Percentiles rank a stretch among this genome's conserved stretches.
These are phyloP conservation scores for Hydrolagus affinis DNA, from an alignment of 2,113 vertebrate genomes.

Conservation along the genomic window DNA sequence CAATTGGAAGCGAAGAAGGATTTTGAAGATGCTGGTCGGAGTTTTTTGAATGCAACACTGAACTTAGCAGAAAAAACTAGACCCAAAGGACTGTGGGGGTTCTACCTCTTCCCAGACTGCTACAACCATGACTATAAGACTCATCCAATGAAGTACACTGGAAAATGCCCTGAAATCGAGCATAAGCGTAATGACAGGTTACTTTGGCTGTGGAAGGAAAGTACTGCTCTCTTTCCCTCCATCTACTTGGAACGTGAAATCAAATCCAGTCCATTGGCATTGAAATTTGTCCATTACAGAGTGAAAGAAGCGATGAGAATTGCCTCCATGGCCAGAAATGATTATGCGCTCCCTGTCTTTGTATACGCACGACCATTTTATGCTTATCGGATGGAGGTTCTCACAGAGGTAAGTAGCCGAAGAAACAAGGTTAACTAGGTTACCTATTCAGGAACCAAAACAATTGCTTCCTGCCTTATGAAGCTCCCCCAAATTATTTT, in stretches of 20 bases:
- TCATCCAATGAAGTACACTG: constrained; percentile 65
- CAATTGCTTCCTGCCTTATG: no score
- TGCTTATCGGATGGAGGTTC: constrained; percentile 67
- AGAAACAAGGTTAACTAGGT: neutral
- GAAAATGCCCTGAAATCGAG: constrained; percentile 73
- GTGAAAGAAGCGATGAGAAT: constrained; percentile 80
- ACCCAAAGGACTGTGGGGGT: constrained; percentile 72
- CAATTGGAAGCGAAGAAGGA: constrained; percentile 65
- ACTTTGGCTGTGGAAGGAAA: constrained; percentile 80
- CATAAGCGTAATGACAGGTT: constrained; percentile 69
- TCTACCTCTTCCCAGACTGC: constrained; percentile 84
- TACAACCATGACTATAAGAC: constrained; percentile 83
- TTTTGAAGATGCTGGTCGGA: constrained; percentile 70
- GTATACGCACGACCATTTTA: constrained; percentile 86
- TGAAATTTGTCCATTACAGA: constrained; percentile 79
- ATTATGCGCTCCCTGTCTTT: constrained; percentile 73
- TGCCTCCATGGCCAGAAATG: constrained; percentile 61
- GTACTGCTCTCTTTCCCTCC: constrained; percentile 74
- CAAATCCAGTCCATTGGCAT: constrained; percentile 67
- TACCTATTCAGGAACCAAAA: no score
- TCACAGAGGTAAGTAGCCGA: constrained; percentile 67
- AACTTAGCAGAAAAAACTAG: constrained; percentile 63
- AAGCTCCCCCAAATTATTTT: no score
- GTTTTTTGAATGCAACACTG: constrained; percentile 75
- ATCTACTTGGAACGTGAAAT: constrained; percentile 74